Evolutionary conservation across 1,140 invertebrate species (phyloP).

Genomic region (Procambarus virginalis): DNA sequence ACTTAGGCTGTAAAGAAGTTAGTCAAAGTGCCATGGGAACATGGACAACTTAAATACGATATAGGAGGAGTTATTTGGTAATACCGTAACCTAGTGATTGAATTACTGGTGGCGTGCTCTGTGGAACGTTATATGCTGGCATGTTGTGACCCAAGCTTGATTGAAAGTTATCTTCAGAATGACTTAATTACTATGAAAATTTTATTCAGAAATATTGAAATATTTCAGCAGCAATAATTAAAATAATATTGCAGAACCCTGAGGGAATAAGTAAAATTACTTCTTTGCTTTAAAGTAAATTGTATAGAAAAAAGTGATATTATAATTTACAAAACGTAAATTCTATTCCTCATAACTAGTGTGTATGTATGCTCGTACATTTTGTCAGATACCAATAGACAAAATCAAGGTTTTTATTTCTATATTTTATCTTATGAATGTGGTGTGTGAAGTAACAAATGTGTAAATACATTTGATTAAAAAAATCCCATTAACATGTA

Average conservation of each 20-base stretch:
- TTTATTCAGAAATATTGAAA: background rate
- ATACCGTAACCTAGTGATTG: background rate
- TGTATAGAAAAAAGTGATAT: no score
- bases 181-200: background rate
- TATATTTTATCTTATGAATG: no score
- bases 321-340: no score
- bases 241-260: background rate
- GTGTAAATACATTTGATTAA: no score
- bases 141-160: constrained; percentile 4
- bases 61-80: background rate
- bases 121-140: background rate
- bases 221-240: background rate
- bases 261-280: background rate
- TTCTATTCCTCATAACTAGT: no score
- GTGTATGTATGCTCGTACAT: no score
- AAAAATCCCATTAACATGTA: no score
- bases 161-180: background rate
- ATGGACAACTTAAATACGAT: background rate
- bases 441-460: no score
- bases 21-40: background rate
- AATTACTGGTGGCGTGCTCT: background rate
- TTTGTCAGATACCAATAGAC: no score
- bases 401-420: no score
- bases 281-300: background rate
- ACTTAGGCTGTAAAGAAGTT: background rate